Evolutionary conservation across 1,140 invertebrate species (phyloP).

Genomic region (Bombus turneri): DNA sequence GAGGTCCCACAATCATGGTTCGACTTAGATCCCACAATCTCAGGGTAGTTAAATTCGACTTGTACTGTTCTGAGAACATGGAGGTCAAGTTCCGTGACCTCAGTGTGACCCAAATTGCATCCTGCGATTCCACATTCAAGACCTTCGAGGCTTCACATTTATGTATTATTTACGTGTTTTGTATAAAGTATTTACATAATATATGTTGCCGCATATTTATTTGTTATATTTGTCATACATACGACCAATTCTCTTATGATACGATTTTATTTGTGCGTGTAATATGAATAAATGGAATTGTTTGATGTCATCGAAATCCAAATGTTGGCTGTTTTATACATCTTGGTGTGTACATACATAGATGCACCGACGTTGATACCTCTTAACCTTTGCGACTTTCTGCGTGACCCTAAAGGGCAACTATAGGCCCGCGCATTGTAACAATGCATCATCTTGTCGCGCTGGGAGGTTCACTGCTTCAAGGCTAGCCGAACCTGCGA

Average conservation of each 20-base stretch:
- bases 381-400: conserved; percentile 68
- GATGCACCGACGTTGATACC: conserved; percentile 57
- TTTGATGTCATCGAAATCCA: background rate
- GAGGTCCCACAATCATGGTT: background rate
- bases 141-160: background rate
- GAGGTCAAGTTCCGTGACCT: background rate
- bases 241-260: background rate
- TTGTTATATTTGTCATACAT: background rate
- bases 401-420: conserved; percentile 62
- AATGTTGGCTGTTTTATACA: background rate
- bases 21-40: background rate
- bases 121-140: background rate
- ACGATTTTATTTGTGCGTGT: no score
- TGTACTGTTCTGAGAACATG: background rate
- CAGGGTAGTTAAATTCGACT: background rate
- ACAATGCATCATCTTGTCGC: conserved; percentile 74
- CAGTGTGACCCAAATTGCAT: background rate
- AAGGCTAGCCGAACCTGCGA: conserved; percentile 68
- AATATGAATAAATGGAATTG: background rate
- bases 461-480: conserved; percentile 70
- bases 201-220: no score
- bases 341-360: conserved; percentile 12
- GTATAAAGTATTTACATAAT: background rate
- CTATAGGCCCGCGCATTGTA: conserved; percentile 63
- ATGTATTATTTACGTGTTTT: background rate